A percentile compares a stretch with the other conserved stretches of the same genome.
Conservation (phyloP, 2,888 invertebrate genomes). For the Smittia sp. region DNA sequence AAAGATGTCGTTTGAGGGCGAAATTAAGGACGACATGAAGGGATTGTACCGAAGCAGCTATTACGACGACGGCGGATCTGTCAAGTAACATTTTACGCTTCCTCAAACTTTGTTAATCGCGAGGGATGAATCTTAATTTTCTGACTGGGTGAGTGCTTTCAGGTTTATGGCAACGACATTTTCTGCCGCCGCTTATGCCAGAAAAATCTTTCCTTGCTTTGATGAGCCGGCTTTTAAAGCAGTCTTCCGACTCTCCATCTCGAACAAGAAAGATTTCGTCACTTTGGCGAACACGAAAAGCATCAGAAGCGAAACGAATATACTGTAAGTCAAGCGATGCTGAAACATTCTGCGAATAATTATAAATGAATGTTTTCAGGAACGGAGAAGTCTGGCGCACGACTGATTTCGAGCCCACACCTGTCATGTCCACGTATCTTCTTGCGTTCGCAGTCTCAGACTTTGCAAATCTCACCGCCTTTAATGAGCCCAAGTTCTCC, state of each 20-base stretch:
- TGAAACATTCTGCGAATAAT: neutral
- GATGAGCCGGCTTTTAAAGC: slow-evolving; percentile 67
- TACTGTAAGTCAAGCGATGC: neutral
- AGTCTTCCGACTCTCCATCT: slow-evolving; percentile 59
- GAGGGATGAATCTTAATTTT: neutral
- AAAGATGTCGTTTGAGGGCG: slow-evolving; percentile 58
- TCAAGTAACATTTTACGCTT: slow-evolving; percentile 53
- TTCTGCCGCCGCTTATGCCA: slow-evolving; percentile 60
- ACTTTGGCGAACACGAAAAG: slow-evolving; percentile 47
- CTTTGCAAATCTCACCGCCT: slow-evolving; percentile 44
- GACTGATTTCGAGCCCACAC: slow-evolving; percentile 47
- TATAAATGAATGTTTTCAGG: neutral
- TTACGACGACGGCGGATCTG: slow-evolving; percentile 53
- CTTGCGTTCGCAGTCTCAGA: slow-evolving; percentile 65
- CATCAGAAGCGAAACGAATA: slow-evolving; percentile 41
- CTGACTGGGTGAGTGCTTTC: slow-evolving; percentile 23
- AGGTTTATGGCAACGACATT: slow-evolving; percentile 62
- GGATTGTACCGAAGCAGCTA: slow-evolving; percentile 71
- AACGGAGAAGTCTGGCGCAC: neutral
- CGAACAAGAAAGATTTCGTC: slow-evolving; percentile 49
- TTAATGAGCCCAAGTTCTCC: neutral
- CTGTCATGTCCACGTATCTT: slow-evolving; percentile 69
- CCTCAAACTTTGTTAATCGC: neutral
- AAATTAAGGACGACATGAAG: slow-evolving; percentile 59
- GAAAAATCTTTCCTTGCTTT: slow-evolving; percentile 66